Evolutionary conservation across 2,888 invertebrate genomes (phyloP).

Genomic region (Melanchra persicariae): DNA sequence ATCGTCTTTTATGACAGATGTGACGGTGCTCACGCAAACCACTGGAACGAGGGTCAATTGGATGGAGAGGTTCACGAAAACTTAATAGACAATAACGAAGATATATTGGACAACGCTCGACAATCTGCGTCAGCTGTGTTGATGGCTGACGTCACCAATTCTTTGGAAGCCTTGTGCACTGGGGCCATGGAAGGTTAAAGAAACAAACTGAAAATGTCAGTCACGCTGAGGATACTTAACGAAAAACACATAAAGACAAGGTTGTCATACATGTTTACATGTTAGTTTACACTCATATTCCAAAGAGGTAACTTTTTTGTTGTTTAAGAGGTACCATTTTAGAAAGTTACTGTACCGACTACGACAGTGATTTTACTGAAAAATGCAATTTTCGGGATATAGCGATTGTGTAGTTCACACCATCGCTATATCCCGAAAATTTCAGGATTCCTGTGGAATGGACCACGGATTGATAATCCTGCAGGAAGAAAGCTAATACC

Average conservation of each 20-base stretch:
- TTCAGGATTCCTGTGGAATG: neutral
- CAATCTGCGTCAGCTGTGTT: constrained; percentile 83
- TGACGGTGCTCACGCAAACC: constrained; percentile 77
- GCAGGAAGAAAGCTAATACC: neutral
- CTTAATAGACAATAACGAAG: constrained; percentile 84
- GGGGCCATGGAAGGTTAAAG: constrained; percentile 66
- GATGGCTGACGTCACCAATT: constrained; percentile 76
- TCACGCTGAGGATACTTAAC: constrained; percentile 58
- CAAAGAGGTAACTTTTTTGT: constrained; percentile 5
- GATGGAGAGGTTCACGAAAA: constrained; percentile 82
- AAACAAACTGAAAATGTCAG: constrained; percentile 58
- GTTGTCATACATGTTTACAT: constrained; percentile 25
- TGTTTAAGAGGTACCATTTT: neutral
- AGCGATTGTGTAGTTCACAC: too few relatives aligned
- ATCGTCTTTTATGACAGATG: constrained; percentile 66
- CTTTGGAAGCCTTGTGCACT: constrained; percentile 66
- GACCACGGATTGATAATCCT: neutral
- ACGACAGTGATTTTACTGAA: neutral
- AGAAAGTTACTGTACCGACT: neutral
- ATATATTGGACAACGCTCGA: constrained; percentile 78
- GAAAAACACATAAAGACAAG: constrained; percentile 38
- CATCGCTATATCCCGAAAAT: neutral
- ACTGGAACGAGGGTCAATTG: constrained; percentile 84
- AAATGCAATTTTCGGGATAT: too few relatives aligned
- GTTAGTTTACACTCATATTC: constrained; percentile 7